Conservation (phyloP, 2,888 invertebrate genomes). For the Dynastes hyllus region DNA sequence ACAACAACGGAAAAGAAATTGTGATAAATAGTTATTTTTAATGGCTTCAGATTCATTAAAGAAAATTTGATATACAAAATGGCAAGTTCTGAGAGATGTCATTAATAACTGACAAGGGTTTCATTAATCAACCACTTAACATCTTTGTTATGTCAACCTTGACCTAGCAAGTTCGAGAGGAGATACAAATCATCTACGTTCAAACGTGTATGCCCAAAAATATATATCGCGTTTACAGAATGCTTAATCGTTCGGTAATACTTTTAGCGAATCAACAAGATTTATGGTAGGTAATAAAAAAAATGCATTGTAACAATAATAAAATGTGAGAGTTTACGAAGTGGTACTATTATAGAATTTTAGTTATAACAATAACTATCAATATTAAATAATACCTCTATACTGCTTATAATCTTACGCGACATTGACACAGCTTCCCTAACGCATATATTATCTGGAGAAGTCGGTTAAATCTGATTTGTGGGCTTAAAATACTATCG, state of each 20-base stretch:
- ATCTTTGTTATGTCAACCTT: neutral
- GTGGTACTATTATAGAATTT: no score
- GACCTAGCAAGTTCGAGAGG: neutral
- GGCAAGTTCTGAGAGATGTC: no score
- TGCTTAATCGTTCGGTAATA: no score
- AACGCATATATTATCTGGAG: neutral
- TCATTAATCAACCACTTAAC: neutral
- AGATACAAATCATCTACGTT: no score
- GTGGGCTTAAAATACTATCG: neutral
- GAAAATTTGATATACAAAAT: neutral
- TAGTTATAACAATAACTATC: no score
- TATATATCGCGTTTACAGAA: no score
- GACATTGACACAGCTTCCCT: neutral
- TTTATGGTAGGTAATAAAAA: no score
- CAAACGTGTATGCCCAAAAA: no score
- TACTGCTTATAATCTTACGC: neutral
- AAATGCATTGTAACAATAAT: no score
- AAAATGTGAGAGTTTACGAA: no score
- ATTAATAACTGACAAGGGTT: constrained; percentile 3
- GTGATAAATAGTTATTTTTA: constrained; percentile 2
- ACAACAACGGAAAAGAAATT: neutral
- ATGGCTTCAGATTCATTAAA: neutral
- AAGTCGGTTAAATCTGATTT: constrained; percentile 22
- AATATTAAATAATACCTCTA: neutral
- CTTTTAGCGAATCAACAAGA: no score